Evolutionary conservation across 2,797 vertebrate genomes (phyloP).

Genomic region (Molossus alvarezi): DNA sequence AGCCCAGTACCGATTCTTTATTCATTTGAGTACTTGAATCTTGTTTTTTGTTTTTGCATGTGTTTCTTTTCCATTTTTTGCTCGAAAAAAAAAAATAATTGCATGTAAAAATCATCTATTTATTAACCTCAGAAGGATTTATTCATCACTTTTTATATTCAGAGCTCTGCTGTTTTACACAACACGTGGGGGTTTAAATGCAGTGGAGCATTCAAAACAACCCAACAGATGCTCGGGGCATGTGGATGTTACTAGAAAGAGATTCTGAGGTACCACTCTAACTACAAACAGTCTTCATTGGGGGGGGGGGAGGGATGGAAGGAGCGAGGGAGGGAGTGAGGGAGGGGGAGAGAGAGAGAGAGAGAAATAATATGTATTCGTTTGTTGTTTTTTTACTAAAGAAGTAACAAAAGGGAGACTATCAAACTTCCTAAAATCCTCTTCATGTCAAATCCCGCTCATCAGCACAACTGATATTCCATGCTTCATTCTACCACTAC

Average conservation of each 20-base stretch:
- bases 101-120: not conserved
- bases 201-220: not conserved
- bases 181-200: not conserved
- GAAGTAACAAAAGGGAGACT: not conserved
- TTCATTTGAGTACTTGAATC: not conserved
- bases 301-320: not conserved
- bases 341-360: not conserved
- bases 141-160: not conserved
- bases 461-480: not conserved
- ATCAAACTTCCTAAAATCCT: not conserved
- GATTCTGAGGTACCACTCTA: not conserved
- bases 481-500: not conserved
- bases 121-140: constrained; percentile 34
- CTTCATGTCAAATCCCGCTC: not conserved
- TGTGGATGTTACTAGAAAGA: constrained; percentile 14
- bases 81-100: constrained; percentile 30
- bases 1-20: not conserved
- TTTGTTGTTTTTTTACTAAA: not conserved
- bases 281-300: not conserved
- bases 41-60: constrained; percentile 2
- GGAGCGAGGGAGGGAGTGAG: not conserved
- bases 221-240: not conserved
- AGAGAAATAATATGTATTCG: not conserved
- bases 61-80: not conserved
- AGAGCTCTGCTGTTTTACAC: not conserved